Base-by-base conservation (phyloP, 2,888 invertebrate species). In the Bembecia ichneumoniformis region DNA sequence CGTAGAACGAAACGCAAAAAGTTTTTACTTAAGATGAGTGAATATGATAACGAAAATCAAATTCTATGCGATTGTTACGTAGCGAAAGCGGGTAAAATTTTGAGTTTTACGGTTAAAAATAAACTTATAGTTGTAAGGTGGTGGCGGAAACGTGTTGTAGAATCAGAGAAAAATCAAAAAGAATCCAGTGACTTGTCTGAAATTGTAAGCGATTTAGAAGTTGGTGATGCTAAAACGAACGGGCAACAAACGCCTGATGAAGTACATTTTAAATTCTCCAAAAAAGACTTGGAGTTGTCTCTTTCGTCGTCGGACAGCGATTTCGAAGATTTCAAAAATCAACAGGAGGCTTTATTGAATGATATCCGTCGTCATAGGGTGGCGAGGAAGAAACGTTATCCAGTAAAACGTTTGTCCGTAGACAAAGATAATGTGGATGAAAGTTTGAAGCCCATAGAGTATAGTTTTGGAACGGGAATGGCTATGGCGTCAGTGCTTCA, bases 401-500 rank as follows among this genome's bases (percentile, higher is more conserved):
- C 79, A 0, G 51, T 49, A n/a, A 71, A 66, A 53, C 49, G 56
- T 13, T 51, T 52, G 3, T 52, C 63, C 54, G 66, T 71, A 34
- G n/a, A 43, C 11, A 10, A n/a, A 13, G 20, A 35, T 1, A 51
- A 55, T 51, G 63, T 66, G 57, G 86, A 87, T 40, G 87, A 88
- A 52, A 73, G 84, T 55, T 54, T 83, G 46, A 74, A 68, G 52
- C 87, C 88, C 36, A 74, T 87, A 58, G 81, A 84, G 72, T 88
- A 87, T 55, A 82, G 73, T 52, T 79, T 88, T 35, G 87, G 88
- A 0, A 80, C 87, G 0, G 87, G 88, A 0, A 70, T 88, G 71
- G 86, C 87, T 2, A 82, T 88, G 76, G 88, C 88, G 0, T 83
- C 87, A 0, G 70, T 88, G 50, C 62, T 88, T 52, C 83, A 84